Percentiles rank a stretch among this genome's conserved stretches.
These are phyloP conservation scores for Epinephelus fuscoguttatus DNA, from an alignment of 2,113 vertebrate genomes.

Conservation along the genomic window DNA sequence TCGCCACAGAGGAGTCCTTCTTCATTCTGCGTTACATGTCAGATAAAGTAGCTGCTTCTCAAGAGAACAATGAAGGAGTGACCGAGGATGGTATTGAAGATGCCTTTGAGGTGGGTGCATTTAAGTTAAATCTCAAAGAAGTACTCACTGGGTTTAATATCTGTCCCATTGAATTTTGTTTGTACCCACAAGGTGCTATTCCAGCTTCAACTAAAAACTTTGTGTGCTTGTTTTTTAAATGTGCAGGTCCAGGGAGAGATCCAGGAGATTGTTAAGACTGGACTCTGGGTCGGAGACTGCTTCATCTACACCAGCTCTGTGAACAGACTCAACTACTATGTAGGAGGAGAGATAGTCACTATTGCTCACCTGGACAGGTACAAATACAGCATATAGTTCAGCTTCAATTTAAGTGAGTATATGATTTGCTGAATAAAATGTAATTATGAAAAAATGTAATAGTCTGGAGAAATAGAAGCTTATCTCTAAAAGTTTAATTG, in stretches of 20 bases:
- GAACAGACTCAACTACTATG: slow-evolving; percentile 98
- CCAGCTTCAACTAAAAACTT: not conserved
- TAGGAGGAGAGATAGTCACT: slow-evolving; percentile 98
- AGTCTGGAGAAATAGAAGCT: not conserved
- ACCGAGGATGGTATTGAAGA: slow-evolving; percentile 99
- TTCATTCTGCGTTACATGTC: slow-evolving; percentile 97
- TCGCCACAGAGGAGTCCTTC: slow-evolving; percentile 98
- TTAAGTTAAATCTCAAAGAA: not conserved
- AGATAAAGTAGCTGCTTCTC: slow-evolving; percentile 95
- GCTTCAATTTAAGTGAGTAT: not conserved
- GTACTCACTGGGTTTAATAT: not conserved
- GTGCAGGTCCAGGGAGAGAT: slow-evolving; percentile 97
- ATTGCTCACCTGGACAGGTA: slow-evolving; percentile 99
- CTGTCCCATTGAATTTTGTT: not conserved
- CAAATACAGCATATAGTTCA: not conserved
- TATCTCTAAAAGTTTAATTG: not conserved
- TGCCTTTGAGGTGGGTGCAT: slow-evolving; percentile 91
- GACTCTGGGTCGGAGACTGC: slow-evolving; percentile 98
- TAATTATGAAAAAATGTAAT: not conserved
- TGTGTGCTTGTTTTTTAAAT: slow-evolving; percentile 6
- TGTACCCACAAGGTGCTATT: not conserved
- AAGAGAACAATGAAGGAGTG: slow-evolving; percentile 96
- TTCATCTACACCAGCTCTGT: slow-evolving; percentile 99
- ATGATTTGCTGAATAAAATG: not conserved
- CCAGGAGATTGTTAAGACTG: slow-evolving; percentile 98